phyloP scores from a whole-genome alignment of 2,888 invertebrate genomes.

The Tenthredo mesomela region DNA sequence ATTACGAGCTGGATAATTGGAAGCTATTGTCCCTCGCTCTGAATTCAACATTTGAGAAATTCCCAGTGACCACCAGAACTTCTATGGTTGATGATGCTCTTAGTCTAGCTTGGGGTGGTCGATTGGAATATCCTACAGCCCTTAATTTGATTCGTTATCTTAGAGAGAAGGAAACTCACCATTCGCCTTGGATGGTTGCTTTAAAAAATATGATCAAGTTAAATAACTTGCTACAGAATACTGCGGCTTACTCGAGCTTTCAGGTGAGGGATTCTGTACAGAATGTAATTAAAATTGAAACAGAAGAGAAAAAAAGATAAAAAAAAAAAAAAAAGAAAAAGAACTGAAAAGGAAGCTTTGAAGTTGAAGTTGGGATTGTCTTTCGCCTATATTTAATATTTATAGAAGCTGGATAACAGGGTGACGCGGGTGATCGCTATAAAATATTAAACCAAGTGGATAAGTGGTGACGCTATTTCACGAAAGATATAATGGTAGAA shows the following conservation, averaged over 20 bases:
- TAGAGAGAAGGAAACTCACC: constrained; percentile 76
- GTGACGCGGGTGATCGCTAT: neutral
- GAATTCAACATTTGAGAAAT: constrained; percentile 65
- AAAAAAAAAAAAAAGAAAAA: neutral
- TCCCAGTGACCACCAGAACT: constrained; percentile 79
- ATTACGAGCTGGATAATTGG: constrained; percentile 72
- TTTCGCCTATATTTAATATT: neutral
- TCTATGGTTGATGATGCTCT: constrained; percentile 81
- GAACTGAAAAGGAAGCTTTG: neutral
- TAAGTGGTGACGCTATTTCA: neutral
- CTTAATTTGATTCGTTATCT: constrained; percentile 80
- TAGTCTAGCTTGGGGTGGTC: constrained; percentile 76
- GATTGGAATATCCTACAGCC: constrained; percentile 76
- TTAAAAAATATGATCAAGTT: constrained; percentile 77
- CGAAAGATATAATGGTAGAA: neutral
- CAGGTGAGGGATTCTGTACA: constrained; percentile 64
- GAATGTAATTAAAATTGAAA: neutral
- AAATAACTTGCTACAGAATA: constrained; percentile 70
- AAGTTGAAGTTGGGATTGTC: neutral
- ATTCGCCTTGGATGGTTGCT: constrained; percentile 79
- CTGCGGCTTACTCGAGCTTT: constrained; percentile 66
- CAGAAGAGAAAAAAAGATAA: neutral
- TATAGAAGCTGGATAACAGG: neutral
- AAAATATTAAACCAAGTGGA: neutral
- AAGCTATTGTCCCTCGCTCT: constrained; percentile 69